Percentiles rank a stretch among this genome's conserved stretches.
Evolutionary conservation across 2,113 vertebrate genomes (phyloP).

Genomic region (Bujurquina vittata): DNA sequence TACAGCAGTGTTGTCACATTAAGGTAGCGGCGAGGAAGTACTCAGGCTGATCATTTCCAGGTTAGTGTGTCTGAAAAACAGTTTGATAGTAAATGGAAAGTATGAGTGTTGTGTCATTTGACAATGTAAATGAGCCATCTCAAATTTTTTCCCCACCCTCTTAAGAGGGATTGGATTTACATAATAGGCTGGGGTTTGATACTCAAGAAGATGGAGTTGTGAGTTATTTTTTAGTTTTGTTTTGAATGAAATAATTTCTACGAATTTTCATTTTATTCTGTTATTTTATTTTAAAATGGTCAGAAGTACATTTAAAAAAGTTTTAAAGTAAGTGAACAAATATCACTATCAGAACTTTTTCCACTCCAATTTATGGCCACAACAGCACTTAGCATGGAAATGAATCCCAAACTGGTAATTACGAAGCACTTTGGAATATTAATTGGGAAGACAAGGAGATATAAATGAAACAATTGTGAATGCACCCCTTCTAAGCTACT

Average conservation of each 20-base stretch:
- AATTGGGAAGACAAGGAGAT: conserved; percentile 60
- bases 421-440: conserved; percentile 69
- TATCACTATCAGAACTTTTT: conserved; percentile 34
- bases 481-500: conserved; percentile 34
- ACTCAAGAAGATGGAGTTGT: conserved; percentile 63
- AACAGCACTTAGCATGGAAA: conserved; percentile 62
- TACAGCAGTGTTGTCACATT: neutral
- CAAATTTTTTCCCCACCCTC: conserved; percentile 71
- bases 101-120: conserved; percentile 79
- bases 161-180: conserved; percentile 77
- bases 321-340: neutral
- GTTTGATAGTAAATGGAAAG: conserved; percentile 77
- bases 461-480: conserved; percentile 59
- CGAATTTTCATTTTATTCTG: neutral
- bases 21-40: neutral
- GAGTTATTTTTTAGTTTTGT: conserved; percentile 5
- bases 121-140: conserved; percentile 78
- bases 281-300: neutral
- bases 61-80: conserved; percentile 41
- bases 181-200: conserved; percentile 73
- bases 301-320: neutral
- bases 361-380: conserved; percentile 40
- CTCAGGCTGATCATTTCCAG: conserved; percentile 34
- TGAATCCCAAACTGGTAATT: conserved; percentile 62
- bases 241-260: conserved; percentile 5